A percentile compares a stretch with the other conserved stretches of the same genome.
Conservation (phyloP, 2,113 vertebrate genomes). For the Poeciliopsis retropinna region DNA sequence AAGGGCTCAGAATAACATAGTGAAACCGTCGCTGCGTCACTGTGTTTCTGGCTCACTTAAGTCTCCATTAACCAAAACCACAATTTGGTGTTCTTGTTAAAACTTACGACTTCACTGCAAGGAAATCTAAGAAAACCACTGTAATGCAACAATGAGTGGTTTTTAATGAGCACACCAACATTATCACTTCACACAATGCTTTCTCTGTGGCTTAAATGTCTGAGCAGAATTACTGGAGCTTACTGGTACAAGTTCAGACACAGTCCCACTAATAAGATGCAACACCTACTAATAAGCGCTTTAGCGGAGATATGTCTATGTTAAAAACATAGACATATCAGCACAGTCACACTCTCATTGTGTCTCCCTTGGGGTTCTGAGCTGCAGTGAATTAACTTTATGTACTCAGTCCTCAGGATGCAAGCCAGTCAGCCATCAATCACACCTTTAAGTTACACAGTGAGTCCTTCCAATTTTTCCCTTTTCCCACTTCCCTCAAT, state of each 20-base stretch:
- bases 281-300: conserved; percentile 55
- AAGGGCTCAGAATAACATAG: background rate
- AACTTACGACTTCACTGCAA: background rate
- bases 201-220: conserved; percentile 33
- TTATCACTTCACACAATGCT: conserved; percentile 29
- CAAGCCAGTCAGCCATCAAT: conserved; percentile 54
- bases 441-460: conserved; percentile 30
- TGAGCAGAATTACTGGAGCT: conserved; percentile 46
- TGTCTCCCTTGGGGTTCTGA: conserved; percentile 25
- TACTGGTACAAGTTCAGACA: conserved; percentile 47
- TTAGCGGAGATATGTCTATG: conserved; percentile 51
- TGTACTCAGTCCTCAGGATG: conserved; percentile 38
- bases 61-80: background rate
- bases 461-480: conserved; percentile 13
- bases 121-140: conserved; percentile 1
- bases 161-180: conserved; percentile 45
- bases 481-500: conserved; percentile 23
- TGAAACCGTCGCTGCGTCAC: background rate
- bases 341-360: conserved; percentile 11
- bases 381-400: conserved; percentile 43
- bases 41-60: background rate
- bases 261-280: conserved; percentile 48
- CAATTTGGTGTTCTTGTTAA: background rate
- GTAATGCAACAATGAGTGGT: conserved; percentile 10
- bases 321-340: conserved; percentile 43